Base-by-base conservation (phyloP, 2,113 vertebrate species). In the Hirundichthys speculiger region DNA sequence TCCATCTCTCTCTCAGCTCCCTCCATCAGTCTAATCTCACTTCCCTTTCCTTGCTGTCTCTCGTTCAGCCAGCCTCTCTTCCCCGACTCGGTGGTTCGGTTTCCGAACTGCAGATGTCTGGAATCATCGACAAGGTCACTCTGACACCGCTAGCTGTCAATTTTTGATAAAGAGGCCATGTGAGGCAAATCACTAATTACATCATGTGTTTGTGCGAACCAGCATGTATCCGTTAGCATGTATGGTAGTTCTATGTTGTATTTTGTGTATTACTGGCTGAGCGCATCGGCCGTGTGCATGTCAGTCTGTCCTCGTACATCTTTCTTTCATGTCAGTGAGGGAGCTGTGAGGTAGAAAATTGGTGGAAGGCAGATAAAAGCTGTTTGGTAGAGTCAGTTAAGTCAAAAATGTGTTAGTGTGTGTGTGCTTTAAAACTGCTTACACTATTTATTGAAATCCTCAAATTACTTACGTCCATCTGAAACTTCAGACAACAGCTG, bases 21-120 rank as follows among this genome's bases (percentile, higher is more conserved):
- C 80, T 64, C 58, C 47, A 20, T 76, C 82, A 60, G n/a, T 75
- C 66, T 73, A 5, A 27, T 83, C 64, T 85, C 86, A 87, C 86
- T 88, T 85, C 83, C 66, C 48, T 19, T 2, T 68, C 63, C 30
- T 65, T 16, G 15, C 45, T 39, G 38, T 61, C 54, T 73, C 60
- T 73, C 58, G 75, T 56, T 51, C 50, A 66, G 47, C 47, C 75
- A 40, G 10, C 24, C 53, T 19, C 24, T 15, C 6, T 4, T 34
- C 46, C 47, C 61, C 52, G 64, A 69, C 80, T 81, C 83, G 60
- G 75, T 53, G 22, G 62, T 41, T 80, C 49, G 13, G 55, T 61
- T 75, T 63, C 58, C 48, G 61, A 76, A 80, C 63, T 0, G 61
- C 80, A 75, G 78, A 84, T 75, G 68, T 84, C 60, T 75, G 57